A percentile compares a stretch with the other conserved stretches of the same genome.
Evolutionary conservation across 2,797 vertebrate genomes (phyloP).

Genomic region (Oreochromis mossambicus): DNA sequence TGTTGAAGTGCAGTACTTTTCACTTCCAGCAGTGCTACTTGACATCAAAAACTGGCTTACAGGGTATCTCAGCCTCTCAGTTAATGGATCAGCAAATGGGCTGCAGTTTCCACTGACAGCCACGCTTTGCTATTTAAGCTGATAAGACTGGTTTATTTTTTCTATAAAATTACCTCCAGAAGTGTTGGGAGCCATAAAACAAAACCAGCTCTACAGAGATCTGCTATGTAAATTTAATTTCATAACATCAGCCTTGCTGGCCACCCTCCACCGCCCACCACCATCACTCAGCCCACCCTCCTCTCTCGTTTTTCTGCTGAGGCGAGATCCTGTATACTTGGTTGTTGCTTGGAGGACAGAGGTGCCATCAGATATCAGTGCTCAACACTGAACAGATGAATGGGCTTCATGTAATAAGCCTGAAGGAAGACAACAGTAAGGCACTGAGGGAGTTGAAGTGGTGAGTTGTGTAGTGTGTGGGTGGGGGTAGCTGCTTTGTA

Average conservation of each 20-base stretch:
- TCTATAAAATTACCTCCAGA: conserved; percentile 11
- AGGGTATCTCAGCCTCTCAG: not conserved
- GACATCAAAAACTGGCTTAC: not conserved
- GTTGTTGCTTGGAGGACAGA: conserved; percentile 41
- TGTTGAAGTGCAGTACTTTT: not conserved
- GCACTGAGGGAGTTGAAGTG: conserved; percentile 8
- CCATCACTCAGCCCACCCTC: conserved; percentile 10
- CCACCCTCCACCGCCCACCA: not conserved
- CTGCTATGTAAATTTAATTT: conserved; percentile 23
- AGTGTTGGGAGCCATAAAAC: conserved; percentile 29
- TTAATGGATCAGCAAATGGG: not conserved
- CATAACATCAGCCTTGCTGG: not conserved
- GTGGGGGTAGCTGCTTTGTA: conserved; percentile 1
- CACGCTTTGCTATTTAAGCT: not conserved
- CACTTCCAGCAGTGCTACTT: not conserved
- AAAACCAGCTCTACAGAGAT: conserved; percentile 16
- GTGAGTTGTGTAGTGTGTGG: not conserved
- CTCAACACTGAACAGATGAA: conserved; percentile 70
- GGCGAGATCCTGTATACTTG: conserved; percentile 18
- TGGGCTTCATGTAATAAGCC: conserved; percentile 61
- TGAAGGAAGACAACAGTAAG: conserved; percentile 35
- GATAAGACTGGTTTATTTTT: conserved; percentile 7
- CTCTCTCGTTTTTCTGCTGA: conserved; percentile 16
- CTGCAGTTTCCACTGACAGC: not conserved
- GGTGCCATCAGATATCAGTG: conserved; percentile 63